phyloP scores from a whole-genome alignment of 2,888 invertebrate genomes.

The Thereva nobilitata region DNA sequence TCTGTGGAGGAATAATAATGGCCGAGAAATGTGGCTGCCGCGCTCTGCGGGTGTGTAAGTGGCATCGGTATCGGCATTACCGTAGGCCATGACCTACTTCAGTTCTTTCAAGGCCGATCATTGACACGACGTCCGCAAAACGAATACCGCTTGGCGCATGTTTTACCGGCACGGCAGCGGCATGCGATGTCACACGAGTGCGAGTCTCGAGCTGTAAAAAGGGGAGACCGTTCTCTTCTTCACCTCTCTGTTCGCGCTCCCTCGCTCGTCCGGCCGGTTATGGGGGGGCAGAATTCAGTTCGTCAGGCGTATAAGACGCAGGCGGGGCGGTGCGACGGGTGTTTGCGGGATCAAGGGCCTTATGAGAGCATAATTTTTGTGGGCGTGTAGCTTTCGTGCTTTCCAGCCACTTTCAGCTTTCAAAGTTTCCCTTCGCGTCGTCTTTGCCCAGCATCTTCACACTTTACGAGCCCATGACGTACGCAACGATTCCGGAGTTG shows the following conservation, averaged over 20 bases:
- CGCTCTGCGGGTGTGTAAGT: neutral
- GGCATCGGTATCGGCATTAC: constrained; percentile 8
- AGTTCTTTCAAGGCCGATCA: constrained; percentile 37
- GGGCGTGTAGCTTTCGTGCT: constrained; percentile 7
- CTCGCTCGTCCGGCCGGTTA: too few relatives aligned
- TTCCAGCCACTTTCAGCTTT: constrained; percentile 8
- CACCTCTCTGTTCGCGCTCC: too few relatives aligned
- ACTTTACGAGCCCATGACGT: neutral
- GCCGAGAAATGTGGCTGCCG: neutral
- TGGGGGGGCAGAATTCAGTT: too few relatives aligned
- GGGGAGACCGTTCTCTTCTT: too few relatives aligned
- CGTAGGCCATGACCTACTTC: constrained; percentile 37
- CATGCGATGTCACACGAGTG: neutral
- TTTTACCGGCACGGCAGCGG: constrained; percentile 32
- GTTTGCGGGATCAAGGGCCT: too few relatives aligned
- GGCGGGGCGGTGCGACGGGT: too few relatives aligned
- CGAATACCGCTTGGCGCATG: constrained; percentile 33
- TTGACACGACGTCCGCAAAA: constrained; percentile 38
- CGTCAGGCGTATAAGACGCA: too few relatives aligned
- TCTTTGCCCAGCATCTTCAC: neutral
- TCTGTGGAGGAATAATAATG: constrained; percentile 1
- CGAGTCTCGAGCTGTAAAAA: too few relatives aligned
- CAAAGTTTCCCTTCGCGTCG: neutral
- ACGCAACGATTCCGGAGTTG: constrained; percentile 14
- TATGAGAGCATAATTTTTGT: neutral